A percentile compares a stretch with the other conserved stretches of the same genome.
phyloP scores from a whole-genome alignment of 2,888 invertebrate genomes.

The Bombylius major region DNA sequence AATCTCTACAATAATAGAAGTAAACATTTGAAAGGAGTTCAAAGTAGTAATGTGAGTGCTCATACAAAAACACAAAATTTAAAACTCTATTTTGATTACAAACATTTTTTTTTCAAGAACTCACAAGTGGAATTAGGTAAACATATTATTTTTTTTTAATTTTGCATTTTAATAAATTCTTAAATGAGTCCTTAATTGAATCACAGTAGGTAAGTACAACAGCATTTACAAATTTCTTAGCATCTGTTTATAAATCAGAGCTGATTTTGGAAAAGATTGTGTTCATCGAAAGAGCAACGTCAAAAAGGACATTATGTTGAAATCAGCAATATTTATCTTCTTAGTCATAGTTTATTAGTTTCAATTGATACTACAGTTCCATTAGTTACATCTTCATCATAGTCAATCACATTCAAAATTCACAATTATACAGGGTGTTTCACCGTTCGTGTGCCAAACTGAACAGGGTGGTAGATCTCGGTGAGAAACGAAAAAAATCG shows the following conservation, averaged over 20 bases:
- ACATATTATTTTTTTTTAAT: too few relatives aligned
- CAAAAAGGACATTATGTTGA: slow-evolving; percentile 42
- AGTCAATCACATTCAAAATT: background rate
- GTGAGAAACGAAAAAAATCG: too few relatives aligned
- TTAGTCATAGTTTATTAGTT: slow-evolving; percentile 45
- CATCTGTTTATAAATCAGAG: slow-evolving; percentile 37
- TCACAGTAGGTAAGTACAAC: slow-evolving; percentile 30
- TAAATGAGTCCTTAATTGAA: background rate
- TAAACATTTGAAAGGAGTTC: slow-evolving; percentile 4
- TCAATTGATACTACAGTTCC: slow-evolving; percentile 51
- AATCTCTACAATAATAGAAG: slow-evolving; percentile 10
- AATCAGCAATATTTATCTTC: slow-evolving; percentile 42
- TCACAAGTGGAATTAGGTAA: slow-evolving; percentile 20
- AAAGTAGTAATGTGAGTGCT: background rate
- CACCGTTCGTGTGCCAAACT: too few relatives aligned
- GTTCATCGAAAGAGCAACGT: slow-evolving; percentile 42
- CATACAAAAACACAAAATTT: too few relatives aligned
- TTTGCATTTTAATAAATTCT: background rate
- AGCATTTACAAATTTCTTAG: slow-evolving; percentile 34
- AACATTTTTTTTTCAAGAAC: background rate
- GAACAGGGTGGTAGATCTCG: too few relatives aligned
- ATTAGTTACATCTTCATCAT: slow-evolving; percentile 27
- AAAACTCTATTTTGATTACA: too few relatives aligned
- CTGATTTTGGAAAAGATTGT: slow-evolving; percentile 38
- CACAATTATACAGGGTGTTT: too few relatives aligned